A percentile compares a stretch with the other conserved stretches of the same genome.
Conservation (phyloP, 2,797 vertebrate species). For the Sebastes kiyomatsui region DNA sequence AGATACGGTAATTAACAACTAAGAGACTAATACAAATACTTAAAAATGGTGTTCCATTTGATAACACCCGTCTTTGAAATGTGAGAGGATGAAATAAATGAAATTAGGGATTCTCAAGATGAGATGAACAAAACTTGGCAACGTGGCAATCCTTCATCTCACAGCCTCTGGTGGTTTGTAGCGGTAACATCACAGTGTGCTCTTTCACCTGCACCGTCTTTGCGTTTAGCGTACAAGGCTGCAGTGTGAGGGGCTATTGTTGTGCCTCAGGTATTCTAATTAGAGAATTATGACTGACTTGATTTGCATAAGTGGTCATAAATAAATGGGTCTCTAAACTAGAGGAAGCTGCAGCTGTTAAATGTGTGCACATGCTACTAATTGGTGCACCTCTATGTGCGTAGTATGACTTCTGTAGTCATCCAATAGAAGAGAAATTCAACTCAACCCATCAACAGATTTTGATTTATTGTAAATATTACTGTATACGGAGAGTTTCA, state of each 20-base stretch:
- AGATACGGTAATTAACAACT: not conserved
- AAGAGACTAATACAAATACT: not conserved
- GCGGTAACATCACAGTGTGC: constrained; percentile 9
- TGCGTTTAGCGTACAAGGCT: constrained; percentile 12
- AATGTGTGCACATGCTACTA: constrained; percentile 20
- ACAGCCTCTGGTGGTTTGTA: not conserved
- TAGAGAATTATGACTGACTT: constrained; percentile 30
- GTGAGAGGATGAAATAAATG: not conserved
- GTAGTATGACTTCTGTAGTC: not conserved
- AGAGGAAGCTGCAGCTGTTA: constrained; percentile 19
- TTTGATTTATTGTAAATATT: not conserved
- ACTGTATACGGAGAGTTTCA: not conserved
- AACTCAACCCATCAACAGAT: not conserved
- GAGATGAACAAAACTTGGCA: not conserved
- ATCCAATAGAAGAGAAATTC: not conserved
- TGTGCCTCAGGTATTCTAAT: constrained; percentile 39
- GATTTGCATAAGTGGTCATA: constrained; percentile 38
- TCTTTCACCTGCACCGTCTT: constrained; percentile 7
- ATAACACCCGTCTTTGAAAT: not conserved
- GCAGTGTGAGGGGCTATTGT: constrained; percentile 2
- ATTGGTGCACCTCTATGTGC: constrained; percentile 18
- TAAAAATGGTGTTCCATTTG: not conserved
- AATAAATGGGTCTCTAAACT: constrained; percentile 29
- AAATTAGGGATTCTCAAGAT: not conserved
- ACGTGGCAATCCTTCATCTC: not conserved